Conservation (phyloP, 35 echinoderm and acorn worm species). For the Stichopus chloronotus region DNA sequence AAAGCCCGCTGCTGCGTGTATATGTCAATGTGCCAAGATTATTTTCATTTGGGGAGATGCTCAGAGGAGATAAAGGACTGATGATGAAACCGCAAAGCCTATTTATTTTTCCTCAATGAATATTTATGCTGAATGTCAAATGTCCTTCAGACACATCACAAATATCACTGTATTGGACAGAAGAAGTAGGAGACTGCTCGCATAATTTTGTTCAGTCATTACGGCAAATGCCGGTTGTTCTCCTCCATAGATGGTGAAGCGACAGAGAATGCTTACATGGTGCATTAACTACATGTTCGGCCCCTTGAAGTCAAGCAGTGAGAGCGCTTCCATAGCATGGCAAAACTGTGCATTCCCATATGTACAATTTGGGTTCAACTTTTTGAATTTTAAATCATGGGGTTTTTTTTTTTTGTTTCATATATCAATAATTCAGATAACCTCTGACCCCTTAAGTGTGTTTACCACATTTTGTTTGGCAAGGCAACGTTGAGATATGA, state of each 20-base stretch:
- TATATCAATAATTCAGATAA: no score
- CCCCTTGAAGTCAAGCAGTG: no score
- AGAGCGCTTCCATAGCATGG: no score
- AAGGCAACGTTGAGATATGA: no score
- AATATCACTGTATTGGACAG: neutral
- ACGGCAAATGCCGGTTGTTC: neutral
- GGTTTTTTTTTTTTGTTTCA: no score
- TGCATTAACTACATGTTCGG: no score
- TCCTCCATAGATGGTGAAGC: neutral
- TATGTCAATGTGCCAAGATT: conserved; percentile 46
- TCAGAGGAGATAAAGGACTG: neutral
- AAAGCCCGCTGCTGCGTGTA: neutral
- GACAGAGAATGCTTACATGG: no score
- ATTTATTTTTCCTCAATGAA: neutral
- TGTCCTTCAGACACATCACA: neutral
- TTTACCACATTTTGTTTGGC: no score
- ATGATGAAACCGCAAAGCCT: neutral
- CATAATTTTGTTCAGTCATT: neutral
- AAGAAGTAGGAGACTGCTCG: neutral
- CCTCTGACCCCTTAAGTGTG: no score
- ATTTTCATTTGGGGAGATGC: neutral
- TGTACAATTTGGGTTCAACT: no score
- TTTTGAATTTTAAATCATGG: no score
- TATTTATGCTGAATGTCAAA: neutral
- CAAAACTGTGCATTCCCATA: no score